Percentiles rank a stretch among this genome's conserved stretches.
phyloP scores from a whole-genome alignment of 2,113 vertebrate genomes.

The Lycaon pictus region DNA sequence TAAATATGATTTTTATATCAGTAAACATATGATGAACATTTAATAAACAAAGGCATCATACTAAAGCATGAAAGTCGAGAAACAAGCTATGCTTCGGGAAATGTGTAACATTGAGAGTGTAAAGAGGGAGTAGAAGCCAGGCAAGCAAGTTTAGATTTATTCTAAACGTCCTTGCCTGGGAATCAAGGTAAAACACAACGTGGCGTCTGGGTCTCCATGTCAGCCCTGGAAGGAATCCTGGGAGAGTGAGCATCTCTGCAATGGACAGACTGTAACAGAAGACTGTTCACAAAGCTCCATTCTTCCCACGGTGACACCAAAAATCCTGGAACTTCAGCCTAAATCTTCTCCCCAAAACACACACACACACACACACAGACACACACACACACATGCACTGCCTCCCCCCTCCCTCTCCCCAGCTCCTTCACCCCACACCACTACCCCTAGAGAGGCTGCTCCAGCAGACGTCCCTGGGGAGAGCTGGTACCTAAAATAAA shows the following conservation, averaged over 20 bases:
- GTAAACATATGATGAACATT: neutral
- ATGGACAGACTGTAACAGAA: too few relatives aligned
- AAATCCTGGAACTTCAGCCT: neutral
- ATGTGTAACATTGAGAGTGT: neutral
- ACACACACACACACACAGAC: fast-evolving
- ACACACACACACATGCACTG: fast-evolving
- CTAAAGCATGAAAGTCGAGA: neutral
- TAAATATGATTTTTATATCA: neutral
- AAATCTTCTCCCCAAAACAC: neutral
- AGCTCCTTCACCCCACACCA: neutral
- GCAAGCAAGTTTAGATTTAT: neutral
- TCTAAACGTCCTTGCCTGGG: neutral
- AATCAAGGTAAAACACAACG: neutral
- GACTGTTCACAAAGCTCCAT: neutral
- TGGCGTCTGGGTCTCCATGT: neutral
- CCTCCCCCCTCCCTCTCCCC: neutral
- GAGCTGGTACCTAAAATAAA: neutral
- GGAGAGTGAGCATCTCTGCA: too few relatives aligned
- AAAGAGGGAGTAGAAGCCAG: neutral
- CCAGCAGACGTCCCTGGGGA: neutral
- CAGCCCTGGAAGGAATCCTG: neutral
- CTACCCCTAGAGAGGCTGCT: neutral
- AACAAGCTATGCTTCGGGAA: neutral
- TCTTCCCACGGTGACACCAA: neutral
- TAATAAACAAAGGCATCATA: neutral